These are phyloP conservation scores for Meandrusa payeni DNA, from an alignment of 2,888 invertebrate species.

Conservation along the genomic window DNA sequence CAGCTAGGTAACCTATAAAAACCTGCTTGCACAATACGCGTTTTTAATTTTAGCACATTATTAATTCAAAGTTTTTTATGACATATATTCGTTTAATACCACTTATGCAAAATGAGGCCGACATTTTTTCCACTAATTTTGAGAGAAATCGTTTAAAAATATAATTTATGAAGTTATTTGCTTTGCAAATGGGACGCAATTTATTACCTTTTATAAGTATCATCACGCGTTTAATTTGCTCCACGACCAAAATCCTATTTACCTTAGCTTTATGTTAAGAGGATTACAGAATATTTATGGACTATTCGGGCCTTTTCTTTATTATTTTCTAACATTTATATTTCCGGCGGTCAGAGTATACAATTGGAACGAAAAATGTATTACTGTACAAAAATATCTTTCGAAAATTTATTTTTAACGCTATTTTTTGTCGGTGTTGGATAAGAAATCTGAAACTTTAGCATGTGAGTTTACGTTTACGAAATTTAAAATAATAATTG, in stretches of 20 bases:
- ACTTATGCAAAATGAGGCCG: too few relatives aligned
- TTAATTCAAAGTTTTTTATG: too few relatives aligned
- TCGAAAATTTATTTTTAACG: too few relatives aligned
- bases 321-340: conserved; percentile 40
- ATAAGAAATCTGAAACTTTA: too few relatives aligned
- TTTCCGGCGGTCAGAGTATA: conserved; percentile 1
- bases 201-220: conserved; percentile 49
- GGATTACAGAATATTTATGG: conserved; percentile 67
- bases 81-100: too few relatives aligned
- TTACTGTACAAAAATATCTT: too few relatives aligned
- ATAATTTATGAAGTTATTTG: conserved; percentile 32
- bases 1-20: too few relatives aligned
- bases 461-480: too few relatives aligned
- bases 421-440: too few relatives aligned
- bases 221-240: conserved; percentile 44
- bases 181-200: conserved; percentile 49
- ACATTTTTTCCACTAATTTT: conserved; percentile 6
- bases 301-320: conserved; percentile 49
- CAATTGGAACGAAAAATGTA: neutral
- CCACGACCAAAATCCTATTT: conserved; percentile 55
- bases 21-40: too few relatives aligned
- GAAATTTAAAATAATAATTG: too few relatives aligned
- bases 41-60: too few relatives aligned
- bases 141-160: conserved; percentile 11
- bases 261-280: conserved; percentile 61